Evolutionary conservation across 2,888 invertebrate species (phyloP), one percentile per base, ranked within the genome.

Genomic region (Xestia xanthographa): DNA sequence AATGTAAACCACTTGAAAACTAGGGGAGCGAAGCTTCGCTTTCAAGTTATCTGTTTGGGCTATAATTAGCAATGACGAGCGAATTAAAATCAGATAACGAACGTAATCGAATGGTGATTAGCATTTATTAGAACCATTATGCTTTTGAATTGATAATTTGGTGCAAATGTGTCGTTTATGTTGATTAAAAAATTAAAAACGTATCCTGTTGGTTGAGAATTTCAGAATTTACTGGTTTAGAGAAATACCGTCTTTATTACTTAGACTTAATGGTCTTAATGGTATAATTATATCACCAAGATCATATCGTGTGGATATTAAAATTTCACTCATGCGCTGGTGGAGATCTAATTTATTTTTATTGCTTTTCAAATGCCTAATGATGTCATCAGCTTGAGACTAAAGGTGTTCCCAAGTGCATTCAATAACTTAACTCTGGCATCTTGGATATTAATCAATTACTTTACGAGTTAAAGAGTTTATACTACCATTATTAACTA

Each of bases 1-100:
- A 93, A 95, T 94, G 92, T 92, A 93, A 94, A 94, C 94, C 93
- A 92, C 93, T 94, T 91, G 82, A 91, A 88, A 87, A 88, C 85
- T 89, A 89, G 93, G 94, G 94, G 93, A 92, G 90, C 66, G 86
- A 85, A 77, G 77, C 74, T 77, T 76, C 71, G 73, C 80, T 81
- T 85, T 82, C 82, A 86, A 87, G 80, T 77, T 78, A 63, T 74
- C 75, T 82, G 82, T 87, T 86, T 83, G 83, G n/a, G 63, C 75
- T 83, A 85, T 90, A 89, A 88, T 89, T 88, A 89, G 80, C 88
- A 78, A 83, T 86, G 85, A 88, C 73, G 88, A 72, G 26, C 69
- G 75, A 72, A 86, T 77, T 73, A 67, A 76, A 82, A 75, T 82
- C 70, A 78, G 78, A 83, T 80, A 84, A 85, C 73, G 69, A 77